phyloP scores from a whole-genome alignment of 1,140 invertebrate genomes.

The Zaprionus capensis region DNA sequence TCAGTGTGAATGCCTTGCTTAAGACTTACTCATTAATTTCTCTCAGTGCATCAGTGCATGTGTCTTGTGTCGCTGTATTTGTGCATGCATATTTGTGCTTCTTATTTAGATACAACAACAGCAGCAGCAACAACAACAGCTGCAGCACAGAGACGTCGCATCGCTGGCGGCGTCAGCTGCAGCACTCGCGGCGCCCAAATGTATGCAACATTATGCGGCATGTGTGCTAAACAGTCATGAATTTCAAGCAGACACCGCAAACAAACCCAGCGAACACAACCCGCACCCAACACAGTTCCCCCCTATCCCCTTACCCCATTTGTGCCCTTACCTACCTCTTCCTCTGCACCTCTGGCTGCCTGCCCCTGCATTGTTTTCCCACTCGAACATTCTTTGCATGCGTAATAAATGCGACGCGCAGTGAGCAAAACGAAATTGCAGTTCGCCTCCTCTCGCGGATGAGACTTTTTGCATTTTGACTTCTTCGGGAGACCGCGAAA shows the following conservation, averaged over 20 bases:
- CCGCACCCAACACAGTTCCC: not conserved
- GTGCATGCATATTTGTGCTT: constrained; percentile 62
- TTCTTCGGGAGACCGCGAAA: constrained; percentile 42
- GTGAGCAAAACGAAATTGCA: constrained; percentile 38
- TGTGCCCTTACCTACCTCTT: not conserved
- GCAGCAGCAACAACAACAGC: constrained; percentile 19
- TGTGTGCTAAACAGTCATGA: constrained; percentile 82
- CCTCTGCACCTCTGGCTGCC: not conserved
- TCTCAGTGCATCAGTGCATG: not conserved
- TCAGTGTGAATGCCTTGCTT: too few relatives aligned
- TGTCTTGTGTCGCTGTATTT: not conserved
- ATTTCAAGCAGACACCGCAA: constrained; percentile 72
- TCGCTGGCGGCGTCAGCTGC: constrained; percentile 62
- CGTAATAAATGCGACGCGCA: constrained; percentile 66
- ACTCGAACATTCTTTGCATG: constrained; percentile 71
- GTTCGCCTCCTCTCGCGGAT: constrained; percentile 23
- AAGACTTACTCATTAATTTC: not conserved
- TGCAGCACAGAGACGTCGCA: constrained; percentile 29
- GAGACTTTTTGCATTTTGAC: constrained; percentile 44
- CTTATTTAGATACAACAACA: constrained; percentile 68
- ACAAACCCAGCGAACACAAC: constrained; percentile 10
- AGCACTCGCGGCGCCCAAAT: constrained; percentile 61
- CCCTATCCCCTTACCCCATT: not conserved
- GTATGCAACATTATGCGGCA: constrained; percentile 81
- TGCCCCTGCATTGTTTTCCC: constrained; percentile 13